A percentile compares a stretch with the other conserved stretches of the same genome.
phyloP scores from a whole-genome alignment of 2,113 vertebrate species.

The Brevimyrus niger region DNA sequence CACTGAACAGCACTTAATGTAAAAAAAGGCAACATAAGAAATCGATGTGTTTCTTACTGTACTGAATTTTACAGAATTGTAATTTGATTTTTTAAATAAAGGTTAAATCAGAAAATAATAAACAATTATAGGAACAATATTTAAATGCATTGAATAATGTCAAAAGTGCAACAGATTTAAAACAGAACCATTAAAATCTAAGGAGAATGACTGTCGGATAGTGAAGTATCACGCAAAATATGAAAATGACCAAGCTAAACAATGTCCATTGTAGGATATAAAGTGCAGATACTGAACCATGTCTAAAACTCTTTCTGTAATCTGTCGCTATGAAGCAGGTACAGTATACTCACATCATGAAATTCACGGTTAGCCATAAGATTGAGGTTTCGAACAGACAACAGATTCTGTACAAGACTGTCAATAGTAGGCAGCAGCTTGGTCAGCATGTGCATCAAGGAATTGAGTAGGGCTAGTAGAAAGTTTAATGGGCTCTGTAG shows the following conservation, averaged over 20 bases:
- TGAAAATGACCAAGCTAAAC: background rate
- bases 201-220: background rate
- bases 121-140: background rate
- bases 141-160: background rate
- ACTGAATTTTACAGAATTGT: background rate
- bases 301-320: background rate
- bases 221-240: background rate
- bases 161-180: background rate
- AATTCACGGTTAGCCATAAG: constrained; percentile 37
- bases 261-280: background rate
- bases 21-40: background rate
- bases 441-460: constrained; percentile 43
- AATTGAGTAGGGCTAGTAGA: constrained; percentile 39
- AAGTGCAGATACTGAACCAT: background rate
- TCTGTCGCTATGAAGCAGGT: background rate
- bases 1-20: background rate
- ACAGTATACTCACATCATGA: background rate
- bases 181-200: background rate
- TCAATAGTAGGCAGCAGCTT: constrained; percentile 42
- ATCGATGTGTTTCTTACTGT: background rate
- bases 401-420: constrained; percentile 46
- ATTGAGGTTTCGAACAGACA: constrained; percentile 41
- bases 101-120: background rate
- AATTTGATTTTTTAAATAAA: background rate
- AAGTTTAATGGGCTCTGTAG: constrained; percentile 43